A percentile compares a stretch with the other conserved stretches of the same genome.
Conservation (phyloP, 2,113 vertebrate genomes). For the Irena cyanogastra region DNA sequence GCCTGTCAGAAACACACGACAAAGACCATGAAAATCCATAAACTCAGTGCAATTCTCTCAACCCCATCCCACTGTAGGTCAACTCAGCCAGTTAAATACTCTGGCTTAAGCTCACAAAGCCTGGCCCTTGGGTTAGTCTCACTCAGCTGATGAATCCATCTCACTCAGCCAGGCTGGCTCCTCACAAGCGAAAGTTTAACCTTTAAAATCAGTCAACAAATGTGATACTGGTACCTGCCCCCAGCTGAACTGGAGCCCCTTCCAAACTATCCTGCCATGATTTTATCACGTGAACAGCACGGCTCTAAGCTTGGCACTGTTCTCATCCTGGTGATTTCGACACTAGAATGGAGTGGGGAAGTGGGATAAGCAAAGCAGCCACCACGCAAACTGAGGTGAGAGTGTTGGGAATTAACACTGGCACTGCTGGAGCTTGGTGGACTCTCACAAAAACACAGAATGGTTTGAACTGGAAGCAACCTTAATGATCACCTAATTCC, state of each 20-base stretch:
- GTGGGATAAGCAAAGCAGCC: background rate
- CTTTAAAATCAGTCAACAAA: background rate
- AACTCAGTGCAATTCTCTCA: background rate
- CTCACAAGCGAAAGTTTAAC: background rate
- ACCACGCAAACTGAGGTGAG: background rate
- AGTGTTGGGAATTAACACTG: background rate
- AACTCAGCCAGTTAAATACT: background rate
- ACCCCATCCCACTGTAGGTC: background rate
- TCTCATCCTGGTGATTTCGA: background rate
- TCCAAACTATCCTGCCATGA: accelerated
- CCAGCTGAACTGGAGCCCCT: background rate
- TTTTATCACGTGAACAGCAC: background rate
- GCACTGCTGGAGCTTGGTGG: background rate
- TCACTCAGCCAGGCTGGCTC: background rate
- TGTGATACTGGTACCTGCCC: background rate
- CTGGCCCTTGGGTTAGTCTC: background rate
- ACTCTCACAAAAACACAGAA: background rate
- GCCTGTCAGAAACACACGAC: background rate
- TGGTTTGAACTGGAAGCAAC: background rate
- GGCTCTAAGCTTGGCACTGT: background rate
- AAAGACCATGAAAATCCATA: background rate
- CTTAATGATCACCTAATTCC: background rate
- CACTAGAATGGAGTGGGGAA: background rate
- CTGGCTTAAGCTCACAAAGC: background rate
- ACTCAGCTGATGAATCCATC: background rate